Evolutionary conservation across 2,888 invertebrate genomes (phyloP).

Genomic region (Metallyticus violacea): DNA sequence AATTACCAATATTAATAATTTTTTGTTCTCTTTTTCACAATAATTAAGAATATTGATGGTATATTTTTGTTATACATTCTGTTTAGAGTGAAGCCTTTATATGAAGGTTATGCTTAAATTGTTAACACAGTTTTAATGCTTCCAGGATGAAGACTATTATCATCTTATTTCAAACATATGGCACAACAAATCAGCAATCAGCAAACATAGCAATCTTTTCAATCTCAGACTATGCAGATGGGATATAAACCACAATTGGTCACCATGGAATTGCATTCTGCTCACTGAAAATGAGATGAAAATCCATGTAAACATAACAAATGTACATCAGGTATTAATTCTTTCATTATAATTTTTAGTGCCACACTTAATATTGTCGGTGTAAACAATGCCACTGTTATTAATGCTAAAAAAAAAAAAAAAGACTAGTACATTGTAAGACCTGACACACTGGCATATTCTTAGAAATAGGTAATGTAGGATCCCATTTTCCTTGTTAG

Average conservation of each 20-base stretch:
- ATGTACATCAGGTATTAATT: slow-evolving; percentile 49
- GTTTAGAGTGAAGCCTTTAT: no score
- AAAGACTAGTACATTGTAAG: no score
- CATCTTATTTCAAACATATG: slow-evolving; percentile 83
- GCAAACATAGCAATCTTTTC: slow-evolving; percentile 70
- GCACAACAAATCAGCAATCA: slow-evolving; percentile 82
- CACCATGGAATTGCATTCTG: slow-evolving; percentile 92
- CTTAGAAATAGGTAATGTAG: neutral
- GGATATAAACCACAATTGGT: slow-evolving; percentile 75
- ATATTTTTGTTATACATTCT: no score
- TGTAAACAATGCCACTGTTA: neutral
- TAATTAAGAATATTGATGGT: no score
- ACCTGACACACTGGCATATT: no score
- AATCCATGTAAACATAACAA: slow-evolving; percentile 67
- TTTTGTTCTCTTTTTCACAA: no score
- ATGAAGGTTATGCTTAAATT: no score
- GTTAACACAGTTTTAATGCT: neutral
- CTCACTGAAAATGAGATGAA: slow-evolving; percentile 79
- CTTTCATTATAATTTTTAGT: neutral
- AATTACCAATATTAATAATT: no score
- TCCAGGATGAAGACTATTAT: slow-evolving; percentile 73
- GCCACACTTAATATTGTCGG: neutral
- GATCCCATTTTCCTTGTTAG: no score
- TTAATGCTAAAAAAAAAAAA: neutral
- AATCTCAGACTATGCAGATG: slow-evolving; percentile 76